Evolutionary conservation across 2,797 vertebrate genomes (phyloP).

Genomic region (Prionace glauca): DNA sequence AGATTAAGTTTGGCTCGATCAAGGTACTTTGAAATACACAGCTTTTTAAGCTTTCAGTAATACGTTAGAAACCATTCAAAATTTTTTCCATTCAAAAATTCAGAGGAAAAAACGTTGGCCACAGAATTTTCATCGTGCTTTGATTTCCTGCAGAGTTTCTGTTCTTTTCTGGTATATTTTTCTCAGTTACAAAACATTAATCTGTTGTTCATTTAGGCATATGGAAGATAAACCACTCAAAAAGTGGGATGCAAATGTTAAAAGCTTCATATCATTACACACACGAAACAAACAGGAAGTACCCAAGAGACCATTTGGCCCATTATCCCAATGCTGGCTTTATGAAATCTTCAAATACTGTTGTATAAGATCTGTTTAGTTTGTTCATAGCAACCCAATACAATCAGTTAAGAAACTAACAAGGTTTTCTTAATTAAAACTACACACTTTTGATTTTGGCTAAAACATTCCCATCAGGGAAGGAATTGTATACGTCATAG

Average conservation of each 20-base stretch:
- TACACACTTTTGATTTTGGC: not conserved
- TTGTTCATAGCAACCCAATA: not conserved
- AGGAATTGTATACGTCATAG: not conserved
- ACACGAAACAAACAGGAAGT: not conserved
- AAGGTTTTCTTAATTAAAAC: not conserved
- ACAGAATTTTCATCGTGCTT: not conserved
- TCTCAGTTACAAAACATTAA: not conserved
- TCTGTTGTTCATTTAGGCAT: not conserved
- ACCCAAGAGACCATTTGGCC: not conserved
- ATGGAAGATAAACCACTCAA: not conserved
- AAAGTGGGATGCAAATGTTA: not conserved
- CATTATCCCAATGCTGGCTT: not conserved
- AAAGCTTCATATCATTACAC: not conserved
- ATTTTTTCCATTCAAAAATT: not conserved
- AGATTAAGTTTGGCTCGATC: not conserved
- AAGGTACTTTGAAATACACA: not conserved
- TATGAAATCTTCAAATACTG: conserved; percentile 7
- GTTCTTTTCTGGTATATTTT: not conserved
- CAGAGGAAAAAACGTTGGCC: not conserved
- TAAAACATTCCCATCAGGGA: not conserved
- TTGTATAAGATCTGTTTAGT: not conserved
- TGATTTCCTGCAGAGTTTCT: not conserved
- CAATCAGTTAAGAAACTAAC: not conserved
- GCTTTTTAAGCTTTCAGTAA: not conserved
- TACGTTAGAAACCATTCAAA: not conserved